These are phyloP conservation scores for Ectropis grisescens DNA, from an alignment of 1,140 invertebrate species.

Conservation along the genomic window DNA sequence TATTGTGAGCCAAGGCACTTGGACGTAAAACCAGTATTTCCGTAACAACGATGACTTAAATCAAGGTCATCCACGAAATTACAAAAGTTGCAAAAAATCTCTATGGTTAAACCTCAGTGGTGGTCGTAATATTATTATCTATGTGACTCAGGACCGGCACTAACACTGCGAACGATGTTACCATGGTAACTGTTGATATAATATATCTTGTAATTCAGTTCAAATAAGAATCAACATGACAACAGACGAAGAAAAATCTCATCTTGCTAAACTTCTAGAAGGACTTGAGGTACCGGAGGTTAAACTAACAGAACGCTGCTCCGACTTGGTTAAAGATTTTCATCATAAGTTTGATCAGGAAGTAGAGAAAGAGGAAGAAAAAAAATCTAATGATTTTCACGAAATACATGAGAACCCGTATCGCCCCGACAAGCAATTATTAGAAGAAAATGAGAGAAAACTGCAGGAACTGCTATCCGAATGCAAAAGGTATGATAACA, in stretches of 20 bases:
- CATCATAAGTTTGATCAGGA: constrained; percentile 27
- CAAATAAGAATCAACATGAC: constrained; percentile 26
- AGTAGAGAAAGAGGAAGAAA: constrained; percentile 17
- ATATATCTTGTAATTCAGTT: no score
- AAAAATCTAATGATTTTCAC: constrained; percentile 2
- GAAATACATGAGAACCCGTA: constrained; percentile 38
- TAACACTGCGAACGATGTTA: no score
- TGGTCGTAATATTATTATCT: constrained; percentile 29
- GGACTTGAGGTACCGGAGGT: constrained; percentile 37
- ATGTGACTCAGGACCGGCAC: no score
- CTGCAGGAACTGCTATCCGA: constrained; percentile 25
- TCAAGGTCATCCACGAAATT: no score
- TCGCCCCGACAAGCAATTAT: constrained; percentile 23
- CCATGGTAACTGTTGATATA: no score
- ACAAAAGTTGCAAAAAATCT: no score
- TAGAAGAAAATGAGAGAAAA: constrained; percentile 43
- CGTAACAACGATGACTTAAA: no score
- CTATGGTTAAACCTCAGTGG: constrained; percentile 20
- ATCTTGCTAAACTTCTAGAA: constrained; percentile 41
- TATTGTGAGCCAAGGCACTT: no score
- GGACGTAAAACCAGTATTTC: no score
- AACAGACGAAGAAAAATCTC: constrained; percentile 49
- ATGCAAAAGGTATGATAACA: constrained; percentile 23
- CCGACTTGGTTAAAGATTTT: constrained; percentile 29
- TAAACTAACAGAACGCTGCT: constrained; percentile 36